Conservation (phyloP, 2,113 vertebrate genomes). For the Atlantisia rogersi region DNA sequence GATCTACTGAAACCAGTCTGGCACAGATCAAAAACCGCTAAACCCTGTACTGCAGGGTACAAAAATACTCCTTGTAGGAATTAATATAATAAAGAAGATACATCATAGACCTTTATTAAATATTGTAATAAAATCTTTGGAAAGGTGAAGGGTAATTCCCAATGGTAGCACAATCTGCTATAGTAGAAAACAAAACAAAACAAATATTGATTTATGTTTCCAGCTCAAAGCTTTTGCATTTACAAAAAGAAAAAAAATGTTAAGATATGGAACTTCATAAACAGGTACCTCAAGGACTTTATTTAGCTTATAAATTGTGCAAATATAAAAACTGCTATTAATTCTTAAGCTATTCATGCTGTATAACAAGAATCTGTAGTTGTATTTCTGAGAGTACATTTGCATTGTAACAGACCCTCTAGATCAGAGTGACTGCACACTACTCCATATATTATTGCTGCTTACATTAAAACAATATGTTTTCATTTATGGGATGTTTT, state of each 20-base stretch:
- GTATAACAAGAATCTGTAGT: neutral
- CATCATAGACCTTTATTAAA: neutral
- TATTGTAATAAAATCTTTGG: neutral
- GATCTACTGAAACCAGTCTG: slow-evolving; percentile 12
- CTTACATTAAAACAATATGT: neutral
- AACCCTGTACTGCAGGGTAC: neutral
- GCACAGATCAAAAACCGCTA: slow-evolving; percentile 3
- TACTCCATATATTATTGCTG: neutral
- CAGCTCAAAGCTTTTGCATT: neutral
- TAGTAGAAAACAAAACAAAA: neutral
- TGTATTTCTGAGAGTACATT: neutral
- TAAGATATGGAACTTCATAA: neutral
- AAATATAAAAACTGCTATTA: neutral
- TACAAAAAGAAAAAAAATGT: neutral
- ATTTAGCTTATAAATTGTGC: neutral
- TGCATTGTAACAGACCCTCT: neutral
- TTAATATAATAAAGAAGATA: neutral
- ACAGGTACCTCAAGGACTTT: neutral
- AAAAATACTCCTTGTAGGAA: neutral
- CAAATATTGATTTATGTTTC: neutral
- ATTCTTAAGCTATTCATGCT: neutral
- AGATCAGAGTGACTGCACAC: neutral
- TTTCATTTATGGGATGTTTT: neutral
- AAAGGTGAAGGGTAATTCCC: neutral
- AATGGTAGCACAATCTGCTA: neutral